Evolutionary conservation across 2,797 vertebrate genomes (phyloP).

Genomic region (Smutsia temminckii): DNA sequence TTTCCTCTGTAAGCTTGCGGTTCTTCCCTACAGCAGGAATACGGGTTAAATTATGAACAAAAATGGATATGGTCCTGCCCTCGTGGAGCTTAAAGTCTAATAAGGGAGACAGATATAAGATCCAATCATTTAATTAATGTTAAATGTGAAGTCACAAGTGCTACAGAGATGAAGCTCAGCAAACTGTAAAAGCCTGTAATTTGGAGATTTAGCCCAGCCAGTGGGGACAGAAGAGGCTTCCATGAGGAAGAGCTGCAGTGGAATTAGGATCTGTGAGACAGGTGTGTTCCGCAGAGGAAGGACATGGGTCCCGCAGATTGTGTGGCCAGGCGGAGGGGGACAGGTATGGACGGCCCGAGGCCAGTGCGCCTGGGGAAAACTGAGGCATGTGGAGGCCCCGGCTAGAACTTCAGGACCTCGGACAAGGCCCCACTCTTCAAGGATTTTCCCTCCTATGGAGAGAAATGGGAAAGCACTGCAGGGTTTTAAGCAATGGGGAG

Average conservation of each 20-base stretch:
- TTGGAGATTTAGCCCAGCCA: background rate
- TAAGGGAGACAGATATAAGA: background rate
- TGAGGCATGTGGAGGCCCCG: background rate
- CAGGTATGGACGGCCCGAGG: fast-evolving
- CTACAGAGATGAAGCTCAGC: background rate
- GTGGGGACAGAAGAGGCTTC: too few relatives aligned
- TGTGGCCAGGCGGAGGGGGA: background rate
- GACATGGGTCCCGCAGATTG: too few relatives aligned
- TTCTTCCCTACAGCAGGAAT: background rate
- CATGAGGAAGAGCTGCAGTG: background rate
- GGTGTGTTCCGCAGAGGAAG: too few relatives aligned
- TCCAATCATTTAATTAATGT: background rate
- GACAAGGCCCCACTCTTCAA: background rate
- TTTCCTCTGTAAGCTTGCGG: fast-evolving
- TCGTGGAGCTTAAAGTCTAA: background rate
- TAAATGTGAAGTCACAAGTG: background rate
- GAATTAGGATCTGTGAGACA: background rate
- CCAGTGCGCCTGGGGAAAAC: background rate
- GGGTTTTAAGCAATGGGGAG: background rate
- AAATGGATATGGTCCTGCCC: background rate
- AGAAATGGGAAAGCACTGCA: background rate
- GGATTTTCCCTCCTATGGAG: background rate
- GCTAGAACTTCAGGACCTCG: background rate
- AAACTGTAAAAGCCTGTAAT: too few relatives aligned
- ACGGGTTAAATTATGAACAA: background rate